Conservation (phyloP, 2,888 invertebrate genomes). For the Nebria salina region DNA sequence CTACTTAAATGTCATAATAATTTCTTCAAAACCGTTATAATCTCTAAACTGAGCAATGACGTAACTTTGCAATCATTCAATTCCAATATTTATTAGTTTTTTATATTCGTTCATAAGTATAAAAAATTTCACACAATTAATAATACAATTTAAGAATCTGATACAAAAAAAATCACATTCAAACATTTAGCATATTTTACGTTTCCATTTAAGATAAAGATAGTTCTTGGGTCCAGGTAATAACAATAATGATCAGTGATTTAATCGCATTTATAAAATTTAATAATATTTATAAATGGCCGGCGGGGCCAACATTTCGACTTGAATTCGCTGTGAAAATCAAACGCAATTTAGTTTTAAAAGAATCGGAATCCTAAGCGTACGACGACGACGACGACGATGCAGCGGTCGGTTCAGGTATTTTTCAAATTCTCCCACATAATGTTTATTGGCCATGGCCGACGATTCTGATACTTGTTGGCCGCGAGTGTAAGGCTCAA, state of each 20-base stretch:
- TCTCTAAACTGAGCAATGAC: too few relatives aligned
- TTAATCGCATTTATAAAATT: slow-evolving; percentile 38
- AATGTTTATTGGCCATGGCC: slow-evolving; percentile 34
- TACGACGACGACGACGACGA: slow-evolving; percentile 8
- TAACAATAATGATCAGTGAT: slow-evolving; percentile 42
- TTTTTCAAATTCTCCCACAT: slow-evolving; percentile 43
- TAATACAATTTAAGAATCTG: background rate
- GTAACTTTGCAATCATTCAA: too few relatives aligned
- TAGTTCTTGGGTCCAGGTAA: slow-evolving; percentile 18
- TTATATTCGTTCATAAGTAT: background rate
- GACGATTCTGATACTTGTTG: slow-evolving; percentile 2
- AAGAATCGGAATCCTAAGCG: slow-evolving; percentile 29
- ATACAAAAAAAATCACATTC: background rate
- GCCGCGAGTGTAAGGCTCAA: slow-evolving; percentile 7
- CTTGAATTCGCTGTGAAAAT: slow-evolving; percentile 10
- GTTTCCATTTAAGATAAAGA: slow-evolving; percentile 30
- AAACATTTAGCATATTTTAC: background rate
- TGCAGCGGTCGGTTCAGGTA: slow-evolving; percentile 24
- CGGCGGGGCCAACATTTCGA: slow-evolving; percentile 18
- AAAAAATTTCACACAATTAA: background rate
- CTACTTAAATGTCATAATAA: background rate
- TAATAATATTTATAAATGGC: slow-evolving; percentile 41
- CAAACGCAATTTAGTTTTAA: slow-evolving; percentile 25
- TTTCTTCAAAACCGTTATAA: background rate
- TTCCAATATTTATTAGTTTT: too few relatives aligned